Evolutionary conservation across 1,140 invertebrate genomes (phyloP), one percentile per base, ranked within the genome.

Genomic region (Drosophila kurseongensis): DNA sequence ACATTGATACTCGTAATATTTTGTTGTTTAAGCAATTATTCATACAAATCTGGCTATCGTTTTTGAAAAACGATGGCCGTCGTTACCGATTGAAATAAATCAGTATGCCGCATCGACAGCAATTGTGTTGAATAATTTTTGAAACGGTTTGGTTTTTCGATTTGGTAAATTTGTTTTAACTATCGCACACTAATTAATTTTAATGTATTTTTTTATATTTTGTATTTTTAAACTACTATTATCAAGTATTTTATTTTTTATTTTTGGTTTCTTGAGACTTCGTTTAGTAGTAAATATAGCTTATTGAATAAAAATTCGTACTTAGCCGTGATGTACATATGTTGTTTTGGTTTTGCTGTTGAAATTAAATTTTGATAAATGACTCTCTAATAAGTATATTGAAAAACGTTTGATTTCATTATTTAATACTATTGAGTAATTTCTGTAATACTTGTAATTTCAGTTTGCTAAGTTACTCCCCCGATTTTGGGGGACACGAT

Each of bases 241-340:
- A 78, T 62, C 74, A 82, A 78, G 68, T 76, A 76, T 58, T 45
- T 67, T 71, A 65, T 38, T 67, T 63, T 57, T n/a, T 57, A 61
- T 54, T 18, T 56, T 79, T 57, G 29, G 54, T 61, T 80, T 75
- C 51, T 63, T 77, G 60, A 85, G 83, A 78, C 76, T 61, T 81
- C 52, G 45, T 66, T 63, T 55, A 55, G 16, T 52, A 75, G 71
- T 75, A 69, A 78, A 78, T 75, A 67, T 88, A 85, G 78, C 82
- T 85, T 85, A 85, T 75, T 88, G 85, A 85, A 88, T 85, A 85
- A 85, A 85, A 85, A 85, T 85, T 85, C 82, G 82, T 85, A 85
- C 82, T 85, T 88, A 85, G 82, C 85, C 83, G 75, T 80, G 74
- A 86, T 85, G 63, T 67, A 83, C 71, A 83, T 83, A 82, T 63